Base-by-base conservation (phyloP, 2,797 vertebrate species). In the Gymnothorax javanicus region DNA sequence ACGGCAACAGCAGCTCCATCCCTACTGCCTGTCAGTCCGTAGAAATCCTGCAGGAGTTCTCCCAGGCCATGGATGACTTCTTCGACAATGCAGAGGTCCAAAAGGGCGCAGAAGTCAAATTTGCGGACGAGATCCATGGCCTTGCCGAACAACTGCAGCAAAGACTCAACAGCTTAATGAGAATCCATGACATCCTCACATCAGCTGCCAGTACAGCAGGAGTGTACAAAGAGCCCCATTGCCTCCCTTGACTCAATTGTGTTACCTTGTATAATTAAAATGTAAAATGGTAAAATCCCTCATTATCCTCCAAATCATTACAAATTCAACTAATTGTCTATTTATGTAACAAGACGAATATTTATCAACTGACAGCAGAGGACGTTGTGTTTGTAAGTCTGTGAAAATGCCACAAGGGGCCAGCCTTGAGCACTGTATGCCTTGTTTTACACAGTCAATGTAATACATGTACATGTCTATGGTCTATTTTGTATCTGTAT, bases 71-170 rank as follows among this genome's bases (percentile, higher is more conserved):
- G 33, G 93, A 96, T 73, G 59, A 83, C 52, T 93, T 91, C 86
- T 95, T 94, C 71, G 85, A 89, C 50, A 89, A 84, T 5, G 93
- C 91, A 0, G 85, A 93, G 0, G 75, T 79, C 0, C 87, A 92
- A 62, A 93, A 89, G 50, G 93, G 93, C 0, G 85, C 27, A 0
- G 92, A 91, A 88, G 84, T 87, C 33, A 93, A 20, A 85, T 94
- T 95, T 90, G 92, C 88, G 0, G 86, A 50, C 6, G 90, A 91
- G 85, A 87, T 96, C 85, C 81, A 58, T 2, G 67, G 90, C 67
- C 90, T 95, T 25, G 90, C 91, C 23, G 25, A 86, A 33, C 88
- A 91, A 50, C 92, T 96, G 60, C 88, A 94, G 58, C 88, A 91
- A 4, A 85, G 91, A 13, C 91, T 95, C 0, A 7, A 91, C 27